phyloP scores from a whole-genome alignment of 2,797 vertebrate species.

The Dipus sagitta region DNA sequence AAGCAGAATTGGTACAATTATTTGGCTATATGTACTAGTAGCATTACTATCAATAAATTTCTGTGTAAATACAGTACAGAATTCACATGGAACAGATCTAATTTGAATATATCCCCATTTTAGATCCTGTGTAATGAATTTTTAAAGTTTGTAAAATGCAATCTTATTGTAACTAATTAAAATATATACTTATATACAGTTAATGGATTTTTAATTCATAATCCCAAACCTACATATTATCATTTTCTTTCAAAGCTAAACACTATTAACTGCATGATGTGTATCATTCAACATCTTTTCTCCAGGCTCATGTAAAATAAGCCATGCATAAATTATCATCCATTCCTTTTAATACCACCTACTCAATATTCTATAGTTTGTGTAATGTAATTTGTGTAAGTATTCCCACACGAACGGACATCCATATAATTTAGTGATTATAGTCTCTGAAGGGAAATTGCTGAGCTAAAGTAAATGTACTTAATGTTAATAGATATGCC shows the following conservation, averaged over 20 bases:
- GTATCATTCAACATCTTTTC: background rate
- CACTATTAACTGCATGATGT: background rate
- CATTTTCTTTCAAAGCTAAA: conserved; percentile 21
- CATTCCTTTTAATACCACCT: background rate
- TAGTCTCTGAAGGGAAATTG: background rate
- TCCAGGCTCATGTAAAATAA: background rate
- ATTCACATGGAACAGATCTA: background rate
- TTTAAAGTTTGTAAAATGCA: background rate
- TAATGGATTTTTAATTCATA: conserved; percentile 9
- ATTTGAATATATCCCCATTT: background rate
- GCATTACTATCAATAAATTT: conserved; percentile 6
- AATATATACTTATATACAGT: background rate
- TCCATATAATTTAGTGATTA: background rate
- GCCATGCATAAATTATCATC: background rate
- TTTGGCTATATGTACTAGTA: background rate
- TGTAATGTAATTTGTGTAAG: background rate
- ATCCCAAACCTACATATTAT: background rate
- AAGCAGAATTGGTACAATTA: background rate
- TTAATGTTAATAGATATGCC: background rate
- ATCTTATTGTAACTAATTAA: background rate
- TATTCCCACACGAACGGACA: background rate
- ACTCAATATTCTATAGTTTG: background rate
- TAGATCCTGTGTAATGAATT: background rate
- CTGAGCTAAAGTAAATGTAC: background rate
- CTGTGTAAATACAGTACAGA: background rate